Evolutionary conservation across 2,113 vertebrate species (phyloP), one percentile per base, ranked within the genome.

Genomic region (Ptyas mucosa): DNA sequence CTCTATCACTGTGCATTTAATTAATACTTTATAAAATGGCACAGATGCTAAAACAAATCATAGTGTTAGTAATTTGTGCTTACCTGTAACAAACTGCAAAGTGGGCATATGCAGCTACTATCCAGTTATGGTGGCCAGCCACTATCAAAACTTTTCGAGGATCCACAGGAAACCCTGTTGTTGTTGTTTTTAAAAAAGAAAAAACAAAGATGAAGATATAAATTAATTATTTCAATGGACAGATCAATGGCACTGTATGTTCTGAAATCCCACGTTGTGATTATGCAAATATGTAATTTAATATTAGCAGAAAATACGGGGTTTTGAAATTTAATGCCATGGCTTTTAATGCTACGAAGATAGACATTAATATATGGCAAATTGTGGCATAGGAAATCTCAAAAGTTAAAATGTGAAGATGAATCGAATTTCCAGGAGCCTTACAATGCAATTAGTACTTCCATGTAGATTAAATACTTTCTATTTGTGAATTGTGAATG

Each of bases 51-150:
- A 69, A 52, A 54, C 34, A 21, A 51, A 86, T 52, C 4, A 46
- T 39, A 51, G 11, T 23, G 15, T 23, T 89, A 29, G 3, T 4
- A 58, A 89, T 8, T 49, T 11, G 90, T 57, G 86, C 87, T 93
- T 98, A 99, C 99, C 99, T 99, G 97, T 99, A 99, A 96, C 99
- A 99, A 96, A 99, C 99, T 93, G 99, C 99, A 94, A 98, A 99
- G 96, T 99, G 99, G 7, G 99, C 99, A 93, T 99, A 99, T 0
- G 99, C 99, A 93, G 98, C 99, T 87, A 99, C 99, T 93, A 99
- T 99, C 99, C 99, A 99, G 94, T 99, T 99, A 97, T 99, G 99
- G 95, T 99, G 99, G 91, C 99, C 99, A 49, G 99, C 98, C 54
- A 99, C 98, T 90, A 99, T 99, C 1, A 99, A 95, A 95, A 99